phyloP scores from a whole-genome alignment of 2,888 invertebrate genomes.

The Scelioninae gen. 1 region DNA sequence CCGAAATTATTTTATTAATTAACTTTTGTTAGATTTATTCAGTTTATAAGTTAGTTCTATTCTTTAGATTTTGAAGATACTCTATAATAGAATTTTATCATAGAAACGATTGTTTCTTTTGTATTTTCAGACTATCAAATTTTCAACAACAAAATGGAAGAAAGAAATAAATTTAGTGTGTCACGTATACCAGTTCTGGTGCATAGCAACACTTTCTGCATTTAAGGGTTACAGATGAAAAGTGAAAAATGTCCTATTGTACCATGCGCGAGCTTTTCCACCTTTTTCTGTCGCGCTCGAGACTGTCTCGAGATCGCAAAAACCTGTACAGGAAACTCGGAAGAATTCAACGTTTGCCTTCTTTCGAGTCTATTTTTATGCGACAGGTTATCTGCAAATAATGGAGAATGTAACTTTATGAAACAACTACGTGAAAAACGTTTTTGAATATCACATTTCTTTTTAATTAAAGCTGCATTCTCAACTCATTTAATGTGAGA shows the following conservation, averaged over 20 bases:
- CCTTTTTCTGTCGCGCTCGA: slow-evolving; percentile 44
- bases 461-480: slow-evolving; percentile 43
- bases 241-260: slow-evolving; percentile 46
- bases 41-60: neutral
- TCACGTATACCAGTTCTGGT: neutral
- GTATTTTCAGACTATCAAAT: neutral
- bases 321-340: slow-evolving; percentile 49
- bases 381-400: slow-evolving; percentile 48
- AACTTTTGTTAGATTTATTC: neutral
- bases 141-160: neutral
- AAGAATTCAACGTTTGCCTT: slow-evolving; percentile 47
- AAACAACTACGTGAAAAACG: slow-evolving; percentile 45
- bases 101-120: neutral
- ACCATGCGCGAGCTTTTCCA: slow-evolving; percentile 28
- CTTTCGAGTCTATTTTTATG: slow-evolving; percentile 55
- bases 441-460: slow-evolving; percentile 34
- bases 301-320: slow-evolving; percentile 56
- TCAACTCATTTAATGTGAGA: slow-evolving; percentile 28
- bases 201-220: slow-evolving; percentile 38
- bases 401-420: slow-evolving; percentile 43
- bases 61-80: neutral
- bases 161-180: neutral
- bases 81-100: neutral
- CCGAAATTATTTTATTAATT: no score
- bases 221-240: slow-evolving; percentile 40